Evolutionary conservation across 2,888 invertebrate species (phyloP).

Genomic region (Lepeophtheirus nordmannii): DNA sequence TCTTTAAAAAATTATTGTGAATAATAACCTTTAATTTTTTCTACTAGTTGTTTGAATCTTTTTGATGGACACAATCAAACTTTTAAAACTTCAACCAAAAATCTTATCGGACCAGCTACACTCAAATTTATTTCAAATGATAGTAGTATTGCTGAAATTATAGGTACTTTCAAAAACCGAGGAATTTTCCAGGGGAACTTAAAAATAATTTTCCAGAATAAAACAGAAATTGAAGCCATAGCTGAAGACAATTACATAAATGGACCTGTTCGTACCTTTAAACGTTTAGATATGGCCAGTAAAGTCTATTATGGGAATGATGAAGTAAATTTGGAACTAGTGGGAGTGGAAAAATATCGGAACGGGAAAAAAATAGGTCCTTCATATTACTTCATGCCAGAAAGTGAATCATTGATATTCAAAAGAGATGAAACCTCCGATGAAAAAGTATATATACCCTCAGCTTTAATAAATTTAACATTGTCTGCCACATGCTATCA

Average conservation of each 20-base stretch:
- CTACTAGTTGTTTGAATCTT: not conserved
- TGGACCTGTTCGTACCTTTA: not conserved
- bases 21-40: no score
- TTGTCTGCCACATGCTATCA: not conserved
- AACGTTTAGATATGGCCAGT: not conserved
- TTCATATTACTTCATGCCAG: not conserved
- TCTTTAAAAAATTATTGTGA: no score
- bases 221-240: not conserved
- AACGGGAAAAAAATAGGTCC: not conserved
- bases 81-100: not conserved
- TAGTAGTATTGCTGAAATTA: not conserved
- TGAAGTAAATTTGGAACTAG: not conserved
- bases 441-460: no score
- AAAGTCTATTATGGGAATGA: not conserved
- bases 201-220: not conserved
- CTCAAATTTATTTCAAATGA: not conserved
- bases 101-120: not conserved
- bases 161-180: not conserved
- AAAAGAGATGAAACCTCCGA: not conserved
- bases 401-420: not conserved
- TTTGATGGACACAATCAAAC: constrained; percentile 4
- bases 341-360: not conserved
- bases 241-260: not conserved
- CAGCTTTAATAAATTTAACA: no score
- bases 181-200: not conserved